phyloP scores from a whole-genome alignment of 2,888 invertebrate genomes.

The Phalangium opilio region DNA sequence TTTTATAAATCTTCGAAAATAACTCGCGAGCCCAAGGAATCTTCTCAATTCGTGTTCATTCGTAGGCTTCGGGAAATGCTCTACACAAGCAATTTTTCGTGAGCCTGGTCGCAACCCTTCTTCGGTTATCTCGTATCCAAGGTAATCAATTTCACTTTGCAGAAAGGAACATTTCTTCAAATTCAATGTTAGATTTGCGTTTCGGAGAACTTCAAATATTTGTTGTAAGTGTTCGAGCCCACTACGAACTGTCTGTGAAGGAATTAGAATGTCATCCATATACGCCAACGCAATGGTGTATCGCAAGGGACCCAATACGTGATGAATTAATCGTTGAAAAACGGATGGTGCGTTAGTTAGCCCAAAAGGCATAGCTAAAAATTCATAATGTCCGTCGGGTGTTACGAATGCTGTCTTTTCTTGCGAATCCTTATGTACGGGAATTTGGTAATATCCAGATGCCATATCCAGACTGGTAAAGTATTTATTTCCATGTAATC shows the following conservation, averaged over 20 bases:
- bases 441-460: slow-evolving; percentile 1
- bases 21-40: background rate
- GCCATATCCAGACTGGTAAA: slow-evolving; percentile 8
- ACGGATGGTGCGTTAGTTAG: background rate
- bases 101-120: slow-evolving; percentile 1
- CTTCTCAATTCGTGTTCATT: background rate
- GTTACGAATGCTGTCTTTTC: slow-evolving; percentile 4
- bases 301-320: background rate
- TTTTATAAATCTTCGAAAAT: slow-evolving; percentile 1
- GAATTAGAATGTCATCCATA: background rate
- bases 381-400: background rate
- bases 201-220: background rate
- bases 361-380: slow-evolving; percentile 1
- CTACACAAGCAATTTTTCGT: background rate
- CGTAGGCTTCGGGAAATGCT: background rate
- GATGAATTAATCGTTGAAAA: slow-evolving; percentile 1
- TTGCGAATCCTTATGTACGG: background rate
- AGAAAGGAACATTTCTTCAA: slow-evolving; percentile 1
- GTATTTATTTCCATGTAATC: background rate
- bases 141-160: background rate
- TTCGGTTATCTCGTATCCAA: background rate
- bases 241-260: background rate
- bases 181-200: background rate
- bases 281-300: too few relatives aligned
- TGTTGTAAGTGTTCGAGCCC: background rate